These are phyloP conservation scores for Xestobium rufovillosum DNA, from an alignment of 2,888 invertebrate species.

Conservation along the genomic window DNA sequence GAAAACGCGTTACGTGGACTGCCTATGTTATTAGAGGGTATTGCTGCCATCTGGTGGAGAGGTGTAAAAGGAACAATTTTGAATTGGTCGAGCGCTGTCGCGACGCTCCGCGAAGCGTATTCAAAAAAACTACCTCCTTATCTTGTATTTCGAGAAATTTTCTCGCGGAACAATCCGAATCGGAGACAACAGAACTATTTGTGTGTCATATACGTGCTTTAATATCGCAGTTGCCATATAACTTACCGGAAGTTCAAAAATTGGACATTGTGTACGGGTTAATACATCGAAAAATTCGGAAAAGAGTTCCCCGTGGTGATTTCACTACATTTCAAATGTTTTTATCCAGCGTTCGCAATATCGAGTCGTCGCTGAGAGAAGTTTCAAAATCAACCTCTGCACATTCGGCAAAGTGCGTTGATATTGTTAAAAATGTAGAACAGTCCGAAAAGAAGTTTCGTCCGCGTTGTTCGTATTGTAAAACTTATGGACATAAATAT, in stretches of 20 bases:
- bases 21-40: slow-evolving; percentile 8
- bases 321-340: too few species aligned
- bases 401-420: too few species aligned
- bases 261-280: slow-evolving; percentile 8
- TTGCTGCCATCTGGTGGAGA: slow-evolving; percentile 9
- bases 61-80: slow-evolving; percentile 4
- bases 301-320: too few species aligned
- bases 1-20: slow-evolving; percentile 7
- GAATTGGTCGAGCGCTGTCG: slow-evolving; percentile 3
- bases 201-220: slow-evolving; percentile 5
- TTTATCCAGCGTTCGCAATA: too few species aligned
- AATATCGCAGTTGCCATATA: slow-evolving; percentile 5
- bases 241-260: slow-evolving; percentile 2
- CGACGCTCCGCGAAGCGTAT: slow-evolving; percentile 3
- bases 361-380: too few species aligned
- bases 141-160: slow-evolving; percentile 8
- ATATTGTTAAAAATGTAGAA: too few species aligned
- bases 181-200: slow-evolving; percentile 5
- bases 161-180: slow-evolving; percentile 4
- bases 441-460: too few species aligned
- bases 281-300: slow-evolving; percentile 4
- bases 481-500: slow-evolving; percentile 5
- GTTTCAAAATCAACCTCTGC: too few species aligned
- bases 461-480: slow-evolving; percentile 5
- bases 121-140: slow-evolving; percentile 8